Evolutionary conservation across 1,140 invertebrate species (phyloP), one percentile per base, ranked within the genome.

Genomic region (Melipona quadrifasciata): DNA sequence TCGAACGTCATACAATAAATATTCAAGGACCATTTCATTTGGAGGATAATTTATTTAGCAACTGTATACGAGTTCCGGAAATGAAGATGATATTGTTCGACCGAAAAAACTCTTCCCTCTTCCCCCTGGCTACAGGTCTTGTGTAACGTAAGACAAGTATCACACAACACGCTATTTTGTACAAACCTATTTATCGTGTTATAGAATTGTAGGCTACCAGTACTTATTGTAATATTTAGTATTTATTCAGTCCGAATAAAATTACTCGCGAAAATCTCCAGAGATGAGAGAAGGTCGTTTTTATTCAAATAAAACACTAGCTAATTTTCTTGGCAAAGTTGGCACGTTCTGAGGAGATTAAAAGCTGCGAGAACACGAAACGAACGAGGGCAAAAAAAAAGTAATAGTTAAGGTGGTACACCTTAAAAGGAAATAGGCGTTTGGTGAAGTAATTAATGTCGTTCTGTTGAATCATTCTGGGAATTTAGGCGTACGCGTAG

Each of bases 401-500:
- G 17, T 27, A 74, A 53, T 24, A 14, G n/a, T 8, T 21, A 6
- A 39, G 5, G n/a, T n/a, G 64, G 39, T 51, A 34, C 31, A 14
- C 61, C 39, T 65, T 78, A 51, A 65, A 77, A 61, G 65, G 31
- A 82, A 77, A 79, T 34, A 51, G 47, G n/a, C 58, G 34, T 80
- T 82, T 83, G 73, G 47, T 27, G 17, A 51, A 12, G 53, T 72
- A 72, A 86, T 88, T 86, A 87, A 90, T 82, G 84, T 84, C 80
- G 67, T 70, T 90, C 73, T 64, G 85, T 87, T 82, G 71, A 55
- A 74, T 79, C 74, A 80, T 83, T 82, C 64, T 67, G 76, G 16
- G 39, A 72, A 84, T 80, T 84, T 86, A 86, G 85, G 80, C 85
- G 70, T 76, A 76, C 11, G 85, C 47, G 65, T 86, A 79, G 77